Evolutionary conservation across 2,113 vertebrate species (phyloP), one percentile per base, ranked within the genome.

Genomic region (Ammodytes marinus): DNA sequence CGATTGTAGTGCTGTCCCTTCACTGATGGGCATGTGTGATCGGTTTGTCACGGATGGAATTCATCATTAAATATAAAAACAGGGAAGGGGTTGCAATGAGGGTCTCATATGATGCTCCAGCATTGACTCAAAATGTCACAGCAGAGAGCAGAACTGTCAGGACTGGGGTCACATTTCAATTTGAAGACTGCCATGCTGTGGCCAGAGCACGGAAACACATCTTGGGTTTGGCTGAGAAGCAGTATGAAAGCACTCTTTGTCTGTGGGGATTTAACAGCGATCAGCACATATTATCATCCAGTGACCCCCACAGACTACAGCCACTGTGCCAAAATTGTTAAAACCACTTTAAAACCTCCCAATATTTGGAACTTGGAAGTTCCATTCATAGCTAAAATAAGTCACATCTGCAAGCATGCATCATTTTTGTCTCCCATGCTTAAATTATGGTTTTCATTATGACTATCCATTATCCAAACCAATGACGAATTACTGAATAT

Each of bases 131-230:
- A 74, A 86, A 82, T 90, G 84, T 84, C 88, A 84, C 65, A 70
- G 65, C 57, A 58, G 79, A 70, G 69, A 83, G 69, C 74, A 82
- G 78, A 81, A 6, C 75, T 89, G 79, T 83, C 84, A 83, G 19
- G 65, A 64, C 58, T 72, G 60, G 74, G 83, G 77, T 75, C 74
- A 82, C 73, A 69, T 89, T 89, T 78, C 73, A 87, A 57, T 79
- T 82, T 87, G 80, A 83, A 88, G 89, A 84, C 88, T 86, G 90
- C 86, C 90, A 78, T 88, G 58, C 82, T 86, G 87, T 91, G 90
- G 88, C 78, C 78, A 86, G 4, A 80, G 4, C 0, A 10, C 69
- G 78, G 82, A 89, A 90, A 77, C 88, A 66, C 91, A 89, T 42
- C n/a, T 74, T 66, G 15, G 57, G n/a, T 78, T 72, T 65, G 53